Evolutionary conservation across 2,797 vertebrate genomes (phyloP), one percentile per base, ranked within the genome.

Genomic region (Sebastes dallii): DNA sequence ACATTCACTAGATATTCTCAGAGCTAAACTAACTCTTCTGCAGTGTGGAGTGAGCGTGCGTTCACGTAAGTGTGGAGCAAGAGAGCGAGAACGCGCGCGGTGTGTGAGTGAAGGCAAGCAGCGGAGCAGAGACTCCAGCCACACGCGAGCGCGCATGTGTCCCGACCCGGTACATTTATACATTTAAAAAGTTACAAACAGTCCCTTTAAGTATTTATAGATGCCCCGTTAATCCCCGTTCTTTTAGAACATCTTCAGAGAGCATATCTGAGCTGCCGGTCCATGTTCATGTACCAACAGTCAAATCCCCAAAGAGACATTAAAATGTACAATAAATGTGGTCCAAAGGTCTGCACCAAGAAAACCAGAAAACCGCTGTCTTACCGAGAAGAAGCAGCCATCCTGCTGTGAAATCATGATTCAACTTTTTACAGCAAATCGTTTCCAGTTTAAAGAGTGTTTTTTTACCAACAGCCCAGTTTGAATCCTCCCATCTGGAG

Each of bases 1-100:
- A 11, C 32, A 34, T 34, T 36, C 34, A 36, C 34, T 36, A 36
- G 34, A 36, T 36, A 36, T 36, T 36, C 36, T 39, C 36, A 39
- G 36, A 39, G 36, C 36, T 39, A 39, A 13, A 39, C 12, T 39
- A 39, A 39, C 36, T 39, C 36, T 39, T 13, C 36, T 39, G 36
- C 36, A 39, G 36, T 36, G 34, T 5, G 34, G 4, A 13, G 34
- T 36, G 34, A 13, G 34, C 34, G 2, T 1, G 36, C 36, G 0
- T 39, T 0, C 12, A 39, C 36, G 36, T 39, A 14, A 39, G 36
- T 0, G 12, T 39, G 36, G 36, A 39, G 36, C 0, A 14, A 39
- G 36, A 39, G 36, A 39, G 36, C 12, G 36, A 39, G 36, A 39
- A 39, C 1, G 12, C 0, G 12, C 36, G 1, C 12, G 36, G 5